A percentile compares a stretch with the other conserved stretches of the same genome.
Evolutionary conservation across 2,113 vertebrate species (phyloP).

Genomic region (Bos indicus): DNA sequence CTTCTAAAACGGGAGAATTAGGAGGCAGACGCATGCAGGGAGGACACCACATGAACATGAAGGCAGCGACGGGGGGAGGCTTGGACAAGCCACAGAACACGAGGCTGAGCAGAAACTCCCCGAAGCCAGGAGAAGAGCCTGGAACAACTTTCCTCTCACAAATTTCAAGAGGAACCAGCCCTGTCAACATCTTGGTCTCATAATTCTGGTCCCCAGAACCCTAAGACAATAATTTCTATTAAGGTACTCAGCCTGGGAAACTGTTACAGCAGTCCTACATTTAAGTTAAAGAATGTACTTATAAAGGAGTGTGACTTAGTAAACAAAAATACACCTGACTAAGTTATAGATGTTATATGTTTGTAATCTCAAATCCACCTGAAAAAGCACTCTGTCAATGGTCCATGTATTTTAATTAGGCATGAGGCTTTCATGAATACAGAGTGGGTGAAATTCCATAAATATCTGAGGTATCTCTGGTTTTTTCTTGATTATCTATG

Average conservation of each 20-base stretch:
- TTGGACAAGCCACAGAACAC: neutral
- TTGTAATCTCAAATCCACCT: neutral
- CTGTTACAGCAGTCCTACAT: neutral
- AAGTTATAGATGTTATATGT: neutral
- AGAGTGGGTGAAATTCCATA: neutral
- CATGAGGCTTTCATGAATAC: neutral
- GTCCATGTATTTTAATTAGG: neutral
- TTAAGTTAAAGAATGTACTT: neutral
- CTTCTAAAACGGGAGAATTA: neutral
- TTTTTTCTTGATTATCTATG: neutral
- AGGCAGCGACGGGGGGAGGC: neutral
- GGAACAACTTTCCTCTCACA: neutral
- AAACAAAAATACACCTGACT: neutral
- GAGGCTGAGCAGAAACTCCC: neutral
- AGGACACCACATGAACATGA: accelerated
- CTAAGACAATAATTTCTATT: neutral
- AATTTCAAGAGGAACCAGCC: too few species aligned
- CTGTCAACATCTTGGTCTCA: accelerated
- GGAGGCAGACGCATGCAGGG: neutral
- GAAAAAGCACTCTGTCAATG: neutral
- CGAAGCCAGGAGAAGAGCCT: neutral
- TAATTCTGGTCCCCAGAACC: neutral
- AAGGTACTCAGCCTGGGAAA: neutral
- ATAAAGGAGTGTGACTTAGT: neutral
- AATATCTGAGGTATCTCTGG: neutral